A percentile compares a stretch with the other conserved stretches of the same genome.
Evolutionary conservation across 1,140 invertebrate genomes (phyloP).

Genomic region (Mizuhopecten yessoensis): DNA sequence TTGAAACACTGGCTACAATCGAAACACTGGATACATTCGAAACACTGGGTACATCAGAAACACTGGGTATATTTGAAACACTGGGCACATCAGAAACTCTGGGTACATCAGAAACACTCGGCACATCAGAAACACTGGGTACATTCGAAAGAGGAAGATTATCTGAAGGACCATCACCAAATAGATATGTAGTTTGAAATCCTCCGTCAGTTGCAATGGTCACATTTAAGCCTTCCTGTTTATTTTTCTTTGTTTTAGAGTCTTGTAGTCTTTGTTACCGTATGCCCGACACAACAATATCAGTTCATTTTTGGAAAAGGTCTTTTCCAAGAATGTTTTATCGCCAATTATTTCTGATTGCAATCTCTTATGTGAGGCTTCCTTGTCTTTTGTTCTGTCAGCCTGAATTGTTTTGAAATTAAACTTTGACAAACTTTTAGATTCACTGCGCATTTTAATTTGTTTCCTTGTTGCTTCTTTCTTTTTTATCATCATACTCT

Average conservation of each 20-base stretch:
- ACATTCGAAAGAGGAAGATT: background rate
- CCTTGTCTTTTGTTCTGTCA: slow-evolving; percentile 31
- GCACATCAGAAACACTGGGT: no score
- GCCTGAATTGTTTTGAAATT: slow-evolving; percentile 5
- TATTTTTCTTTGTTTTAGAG: slow-evolving; percentile 15
- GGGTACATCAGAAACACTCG: no score
- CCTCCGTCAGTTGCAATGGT: no score
- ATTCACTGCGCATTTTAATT: slow-evolving; percentile 53
- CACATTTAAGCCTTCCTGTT: background rate
- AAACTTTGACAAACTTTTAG: background rate
- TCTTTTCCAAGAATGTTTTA: slow-evolving; percentile 42
- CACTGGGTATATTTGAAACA: no score
- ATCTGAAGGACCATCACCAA: background rate
- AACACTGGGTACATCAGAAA: no score
- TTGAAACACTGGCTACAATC: no score
- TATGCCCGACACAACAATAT: slow-evolving; percentile 37
- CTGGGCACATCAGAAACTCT: no score
- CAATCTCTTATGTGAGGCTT: no score
- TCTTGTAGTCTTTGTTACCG: background rate
- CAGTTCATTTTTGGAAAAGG: slow-evolving; percentile 45
- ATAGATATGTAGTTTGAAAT: no score
- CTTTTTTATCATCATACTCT: slow-evolving; percentile 51
- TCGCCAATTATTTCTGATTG: slow-evolving; percentile 44
- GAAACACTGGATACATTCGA: no score
- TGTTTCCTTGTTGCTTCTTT: slow-evolving; percentile 55